Base-by-base conservation (phyloP, 2,888 invertebrate genomes). In the Pocota personata region DNA sequence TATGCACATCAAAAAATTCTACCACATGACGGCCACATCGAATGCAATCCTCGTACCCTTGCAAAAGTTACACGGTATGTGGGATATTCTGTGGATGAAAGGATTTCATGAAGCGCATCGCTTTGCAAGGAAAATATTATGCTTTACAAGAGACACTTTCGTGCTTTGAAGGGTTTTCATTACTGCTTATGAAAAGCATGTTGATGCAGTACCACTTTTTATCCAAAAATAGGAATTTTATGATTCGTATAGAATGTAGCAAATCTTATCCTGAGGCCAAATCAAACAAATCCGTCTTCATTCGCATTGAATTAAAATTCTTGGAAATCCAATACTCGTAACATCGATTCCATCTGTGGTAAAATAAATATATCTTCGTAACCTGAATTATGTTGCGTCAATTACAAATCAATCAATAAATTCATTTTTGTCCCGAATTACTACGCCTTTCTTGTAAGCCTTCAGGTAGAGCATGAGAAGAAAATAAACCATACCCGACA, bases 361-460 rank as follows among this genome's bases (percentile, higher is more conserved):
- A n/a, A 50, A 1, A 16, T 48, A 48, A 21, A 55, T 30, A 46
- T 43, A 21, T 10, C 30, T 71, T 32, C 16, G 16, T 10, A 52
- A n/a, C 57, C 21, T n/a, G 19, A 71, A 69, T 43, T 57, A 30
- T 57, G 19, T 21, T 57, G 6, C 12, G 8, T 40, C 27, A 32
- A 55, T 24, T 58, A 5, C 37, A 14, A 48, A 46, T 58, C 71
- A 58, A 71, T 71, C 71, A 71, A 71, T 35, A 16, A 10, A 48
- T 72, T 35, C 7, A 60, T 60, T 50, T 37, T 37, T 10, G 24
- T 14, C 27, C 27, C 21, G 37, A 35, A 35, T 58, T 35, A 16
- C 35, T 27, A 24, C 10, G 14, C 24, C 48, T 35, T 6, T 2
- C 32, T 14, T 16, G 30, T 10, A 14, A 14, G 40, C 3, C 7